phyloP scores from a whole-genome alignment of 2,888 invertebrate species.

The Drosophila ochracea region DNA sequence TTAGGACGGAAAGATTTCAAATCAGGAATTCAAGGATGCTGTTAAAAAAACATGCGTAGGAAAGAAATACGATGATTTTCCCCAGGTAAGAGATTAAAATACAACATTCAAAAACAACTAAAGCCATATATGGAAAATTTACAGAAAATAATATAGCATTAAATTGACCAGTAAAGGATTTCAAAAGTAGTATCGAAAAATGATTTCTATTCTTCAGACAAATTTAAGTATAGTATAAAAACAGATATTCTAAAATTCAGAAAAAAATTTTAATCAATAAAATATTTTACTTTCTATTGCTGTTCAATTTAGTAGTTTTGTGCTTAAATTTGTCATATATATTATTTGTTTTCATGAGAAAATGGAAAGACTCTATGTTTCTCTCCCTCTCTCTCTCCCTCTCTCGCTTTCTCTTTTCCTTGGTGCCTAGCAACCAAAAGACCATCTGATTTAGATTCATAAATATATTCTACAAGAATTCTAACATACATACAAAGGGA shows the following conservation, averaged over 20 bases:
- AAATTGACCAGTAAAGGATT: not conserved
- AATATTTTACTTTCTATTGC: not conserved
- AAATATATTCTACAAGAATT: not conserved
- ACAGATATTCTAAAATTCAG: not conserved
- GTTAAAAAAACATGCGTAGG: constrained; percentile 93
- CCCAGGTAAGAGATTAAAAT: constrained; percentile 86
- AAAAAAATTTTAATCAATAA: not conserved
- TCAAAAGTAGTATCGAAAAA: not conserved
- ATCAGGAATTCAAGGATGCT: constrained; percentile 92
- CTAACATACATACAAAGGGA: not conserved
- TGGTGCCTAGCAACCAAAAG: not conserved
- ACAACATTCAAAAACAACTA: not conserved
- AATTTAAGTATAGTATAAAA: not conserved
- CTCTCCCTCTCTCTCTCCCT: not conserved
- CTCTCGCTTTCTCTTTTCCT: not conserved
- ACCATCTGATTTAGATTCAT: not conserved
- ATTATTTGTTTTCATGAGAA: not conserved
- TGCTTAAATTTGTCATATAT: not conserved
- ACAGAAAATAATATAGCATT: not conserved
- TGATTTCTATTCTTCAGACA: not conserved
- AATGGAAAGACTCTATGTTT: not conserved
- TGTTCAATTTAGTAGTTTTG: not conserved
- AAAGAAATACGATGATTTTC: constrained; percentile 91
- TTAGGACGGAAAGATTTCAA: constrained; percentile 93
- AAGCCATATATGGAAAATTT: not conserved